Evolutionary conservation across 2,113 vertebrate genomes (phyloP).

Genomic region (Ceyx cyanopectus): DNA sequence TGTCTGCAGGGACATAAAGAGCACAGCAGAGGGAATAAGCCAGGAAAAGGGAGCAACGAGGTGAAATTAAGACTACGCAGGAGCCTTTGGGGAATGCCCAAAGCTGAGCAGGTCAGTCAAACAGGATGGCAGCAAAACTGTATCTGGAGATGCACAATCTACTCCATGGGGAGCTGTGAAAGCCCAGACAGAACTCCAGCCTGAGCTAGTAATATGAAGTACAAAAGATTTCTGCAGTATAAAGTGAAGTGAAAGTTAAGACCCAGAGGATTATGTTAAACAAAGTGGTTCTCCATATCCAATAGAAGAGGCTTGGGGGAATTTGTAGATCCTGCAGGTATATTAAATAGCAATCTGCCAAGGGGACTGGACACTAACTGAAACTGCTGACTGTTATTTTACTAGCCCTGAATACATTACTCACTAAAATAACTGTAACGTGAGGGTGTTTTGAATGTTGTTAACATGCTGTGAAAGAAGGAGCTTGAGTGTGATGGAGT

Average conservation of each 20-base stretch:
- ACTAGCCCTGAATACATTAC: neutral
- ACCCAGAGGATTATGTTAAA: neutral
- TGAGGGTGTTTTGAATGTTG: neutral
- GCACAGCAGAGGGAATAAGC: neutral
- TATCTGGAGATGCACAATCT: neutral
- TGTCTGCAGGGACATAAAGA: conserved; percentile 78
- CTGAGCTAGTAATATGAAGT: neutral
- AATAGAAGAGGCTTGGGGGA: neutral
- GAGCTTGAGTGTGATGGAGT: neutral
- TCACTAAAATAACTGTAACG: neutral
- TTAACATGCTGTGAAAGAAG: neutral
- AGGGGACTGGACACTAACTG: neutral
- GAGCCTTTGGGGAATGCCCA: neutral
- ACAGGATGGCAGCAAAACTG: neutral
- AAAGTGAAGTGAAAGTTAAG: neutral
- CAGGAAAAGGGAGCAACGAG: rapidly evolving
- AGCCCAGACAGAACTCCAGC: neutral
- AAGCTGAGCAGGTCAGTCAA: neutral
- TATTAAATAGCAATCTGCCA: neutral
- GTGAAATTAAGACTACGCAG: neutral
- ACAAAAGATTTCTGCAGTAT: neutral
- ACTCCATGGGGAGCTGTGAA: neutral
- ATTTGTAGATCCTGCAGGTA: neutral
- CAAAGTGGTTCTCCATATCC: neutral
- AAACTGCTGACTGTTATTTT: neutral